Evolutionary conservation across 2,888 invertebrate genomes (phyloP).

Genomic region (Ophion obscuratus): DNA sequence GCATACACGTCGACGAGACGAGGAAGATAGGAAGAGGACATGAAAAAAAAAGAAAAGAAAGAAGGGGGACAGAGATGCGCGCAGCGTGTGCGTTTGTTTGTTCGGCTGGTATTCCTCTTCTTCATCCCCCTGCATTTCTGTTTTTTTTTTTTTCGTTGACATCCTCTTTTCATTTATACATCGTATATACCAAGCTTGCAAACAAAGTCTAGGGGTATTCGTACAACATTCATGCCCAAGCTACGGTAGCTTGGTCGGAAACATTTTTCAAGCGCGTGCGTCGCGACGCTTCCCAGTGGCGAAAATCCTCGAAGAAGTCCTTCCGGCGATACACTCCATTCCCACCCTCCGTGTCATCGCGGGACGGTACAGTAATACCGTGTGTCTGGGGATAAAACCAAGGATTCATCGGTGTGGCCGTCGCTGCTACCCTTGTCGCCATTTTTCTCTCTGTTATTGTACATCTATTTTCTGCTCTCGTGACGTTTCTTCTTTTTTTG

Average conservation of each 20-base stretch:
- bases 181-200: slow-evolving; percentile 38
- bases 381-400: slow-evolving; percentile 38
- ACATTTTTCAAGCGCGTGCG: slow-evolving; percentile 63
- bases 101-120: slow-evolving; percentile 52
- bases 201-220: slow-evolving; percentile 44
- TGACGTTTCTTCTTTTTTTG: slow-evolving; percentile 7
- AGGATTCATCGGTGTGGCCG: slow-evolving; percentile 17
- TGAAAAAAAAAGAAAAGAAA: slow-evolving; percentile 13
- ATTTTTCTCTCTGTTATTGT: slow-evolving; percentile 32
- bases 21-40: slow-evolving; percentile 33
- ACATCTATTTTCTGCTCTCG: slow-evolving; percentile 27
- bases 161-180: slow-evolving; percentile 61
- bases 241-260: slow-evolving; percentile 56
- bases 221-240: slow-evolving; percentile 30
- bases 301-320: slow-evolving; percentile 59
- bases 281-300: slow-evolving; percentile 45
- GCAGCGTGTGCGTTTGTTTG: slow-evolving; percentile 52
- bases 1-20: slow-evolving; percentile 29
- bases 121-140: slow-evolving; percentile 32
- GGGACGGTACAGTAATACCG: slow-evolving; percentile 26
- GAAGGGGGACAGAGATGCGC: slow-evolving; percentile 23
- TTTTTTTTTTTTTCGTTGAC: slow-evolving; percentile 40
- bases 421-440: background rate
- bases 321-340: slow-evolving; percentile 60
- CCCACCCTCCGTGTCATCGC: slow-evolving; percentile 8